Evolutionary conservation across 2,888 invertebrate species (phyloP).

Genomic region (Polydesmus complanatus): DNA sequence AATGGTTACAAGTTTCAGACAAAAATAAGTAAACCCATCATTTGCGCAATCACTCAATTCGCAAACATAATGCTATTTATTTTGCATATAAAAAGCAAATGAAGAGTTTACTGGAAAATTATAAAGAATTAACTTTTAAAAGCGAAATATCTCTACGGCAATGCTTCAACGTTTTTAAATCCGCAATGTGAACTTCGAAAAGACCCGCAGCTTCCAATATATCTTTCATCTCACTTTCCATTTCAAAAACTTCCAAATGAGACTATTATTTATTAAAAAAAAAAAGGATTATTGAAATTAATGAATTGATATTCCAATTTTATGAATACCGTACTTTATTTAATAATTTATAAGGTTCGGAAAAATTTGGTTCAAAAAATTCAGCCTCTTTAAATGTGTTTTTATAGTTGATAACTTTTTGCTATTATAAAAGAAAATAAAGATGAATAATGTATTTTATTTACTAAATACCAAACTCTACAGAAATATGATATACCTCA

Average conservation of each 20-base stretch:
- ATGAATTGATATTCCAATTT: background rate
- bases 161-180: slow-evolving; percentile 81
- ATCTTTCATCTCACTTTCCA: slow-evolving; percentile 72
- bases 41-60: background rate
- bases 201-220: slow-evolving; percentile 80
- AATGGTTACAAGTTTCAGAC: background rate
- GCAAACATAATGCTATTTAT: background rate
- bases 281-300: no score
- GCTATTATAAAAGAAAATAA: slow-evolving; percentile 29
- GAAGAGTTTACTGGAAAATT: background rate
- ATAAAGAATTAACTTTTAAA: slow-evolving; percentile 49
- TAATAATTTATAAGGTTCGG: slow-evolving; percentile 16
- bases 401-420: slow-evolving; percentile 23
- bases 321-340: slow-evolving; percentile 1
- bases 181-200: slow-evolving; percentile 88
- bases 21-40: no score
- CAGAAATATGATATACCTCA: slow-evolving; percentile 43
- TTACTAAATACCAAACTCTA: slow-evolving; percentile 45
- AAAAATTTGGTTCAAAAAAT: slow-evolving; percentile 7
- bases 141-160: slow-evolving; percentile 76
- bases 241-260: slow-evolving; percentile 56
- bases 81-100: background rate
- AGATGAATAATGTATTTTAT: slow-evolving; percentile 54
- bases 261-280: slow-evolving; percentile 46
- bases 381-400: slow-evolving; percentile 7